phyloP scores from a whole-genome alignment of 2,888 invertebrate species.

The Slavum lentiscoides region DNA sequence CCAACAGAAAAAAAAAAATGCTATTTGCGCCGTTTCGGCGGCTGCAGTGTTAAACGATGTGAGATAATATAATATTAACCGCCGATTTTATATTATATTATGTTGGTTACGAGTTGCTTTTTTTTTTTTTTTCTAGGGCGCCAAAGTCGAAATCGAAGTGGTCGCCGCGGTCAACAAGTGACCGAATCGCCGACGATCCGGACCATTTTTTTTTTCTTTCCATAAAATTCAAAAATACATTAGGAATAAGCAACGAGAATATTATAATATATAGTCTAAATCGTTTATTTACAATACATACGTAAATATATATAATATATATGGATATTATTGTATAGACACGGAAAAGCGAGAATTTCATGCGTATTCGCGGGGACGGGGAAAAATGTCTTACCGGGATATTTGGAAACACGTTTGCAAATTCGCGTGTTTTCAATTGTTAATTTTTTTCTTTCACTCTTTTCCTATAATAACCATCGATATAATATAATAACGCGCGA shows the following conservation, averaged over 20 bases:
- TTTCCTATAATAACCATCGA: too few relatives aligned
- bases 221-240: slow-evolving; percentile 14
- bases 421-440: not conserved
- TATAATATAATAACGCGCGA: not conserved
- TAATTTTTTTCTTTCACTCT: not conserved
- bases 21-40: slow-evolving; percentile 7
- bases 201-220: not conserved
- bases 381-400: not conserved
- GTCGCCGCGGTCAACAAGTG: slow-evolving; percentile 44
- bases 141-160: slow-evolving; percentile 51
- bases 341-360: slow-evolving; percentile 21
- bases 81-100: slow-evolving; percentile 6
- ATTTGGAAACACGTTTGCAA: slow-evolving; percentile 15
- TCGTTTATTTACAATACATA: slow-evolving; percentile 37
- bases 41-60: too few relatives aligned
- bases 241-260: slow-evolving; percentile 12
- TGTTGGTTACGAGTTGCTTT: not conserved
- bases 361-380: not conserved
- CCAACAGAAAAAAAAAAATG: not conserved
- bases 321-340: not conserved
- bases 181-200: not conserved
- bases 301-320: too few relatives aligned
- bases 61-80: too few relatives aligned
- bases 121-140: slow-evolving; percentile 44
- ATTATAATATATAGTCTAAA: slow-evolving; percentile 13